Percentiles rank a stretch among this genome's conserved stretches.
Evolutionary conservation across 1,140 invertebrate genomes (phyloP).

Genomic region (Aphis craccivora): DNA sequence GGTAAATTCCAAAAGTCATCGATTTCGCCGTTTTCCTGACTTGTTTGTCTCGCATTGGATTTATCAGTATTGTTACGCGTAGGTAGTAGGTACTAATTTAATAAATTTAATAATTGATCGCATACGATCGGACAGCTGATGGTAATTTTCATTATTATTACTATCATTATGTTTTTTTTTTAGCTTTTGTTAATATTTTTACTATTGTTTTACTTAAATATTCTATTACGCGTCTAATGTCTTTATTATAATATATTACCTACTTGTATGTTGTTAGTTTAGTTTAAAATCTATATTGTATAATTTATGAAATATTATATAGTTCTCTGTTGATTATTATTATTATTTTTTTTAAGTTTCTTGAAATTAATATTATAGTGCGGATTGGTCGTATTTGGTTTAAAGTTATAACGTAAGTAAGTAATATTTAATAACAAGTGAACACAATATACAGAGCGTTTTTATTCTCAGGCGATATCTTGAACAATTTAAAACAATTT

Average conservation of each 20-base stretch:
- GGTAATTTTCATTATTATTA: neutral
- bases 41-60: neutral
- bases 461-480: neutral
- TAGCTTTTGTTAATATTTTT: conserved; percentile 27
- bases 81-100: too few species aligned
- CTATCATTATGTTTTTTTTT: neutral
- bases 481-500: neutral
- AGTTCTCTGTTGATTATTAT: neutral
- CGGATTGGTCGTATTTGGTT: neutral
- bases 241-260: neutral
- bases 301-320: neutral
- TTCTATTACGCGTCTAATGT: neutral
- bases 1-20: neutral
- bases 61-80: conserved; percentile 24
- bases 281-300: neutral
- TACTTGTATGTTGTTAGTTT: neutral
- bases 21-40: neutral
- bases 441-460: neutral
- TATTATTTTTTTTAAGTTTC: neutral
- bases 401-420: neutral
- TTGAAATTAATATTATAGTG: neutral
- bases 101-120: too few species aligned
- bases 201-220: conserved; percentile 14
- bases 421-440: neutral
- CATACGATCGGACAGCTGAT: neutral